Evolutionary conservation across 2,113 vertebrate species (phyloP), one percentile per base, ranked within the genome.

Genomic region (Lichenostomus cassidix): DNA sequence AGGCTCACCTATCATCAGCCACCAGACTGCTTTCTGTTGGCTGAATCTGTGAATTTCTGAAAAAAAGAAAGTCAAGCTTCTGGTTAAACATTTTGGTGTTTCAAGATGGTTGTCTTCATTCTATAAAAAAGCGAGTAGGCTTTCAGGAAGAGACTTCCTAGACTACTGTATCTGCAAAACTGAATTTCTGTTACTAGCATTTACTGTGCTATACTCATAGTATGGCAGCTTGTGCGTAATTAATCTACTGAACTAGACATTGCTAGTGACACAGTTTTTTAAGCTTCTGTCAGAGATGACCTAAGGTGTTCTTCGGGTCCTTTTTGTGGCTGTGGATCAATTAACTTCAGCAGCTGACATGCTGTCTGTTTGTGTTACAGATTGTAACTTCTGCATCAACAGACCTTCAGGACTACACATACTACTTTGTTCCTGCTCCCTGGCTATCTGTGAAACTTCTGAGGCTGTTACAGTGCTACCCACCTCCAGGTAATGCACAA

Each of bases 351-450:
- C 37, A 79, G 59, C 29, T 95, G 53, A 95, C 4, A 2, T 37
- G 29, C 50, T 60, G 9, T 65, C 15, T 89, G 9, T n/a, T 87
- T 94, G 11, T 88, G 59, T 97, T 96, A 20, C 92, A 98, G 98
- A 98, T 98, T 29, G 98, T 98, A 83, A 98, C 98, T 3, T 98
- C 98, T 1, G 98, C 98, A 7, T 98, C 98, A 19, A 98, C 98
- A 19, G 98, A 98, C 71, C 98, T 98, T 47, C 98, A 98, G 94
- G 98, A 98, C 46, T 98, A 98, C n/a, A 98, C 98, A 0, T 98
- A 98, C 64, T 98, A 98, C 47, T 98, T 98, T 58, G 98, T 98
- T 39, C 98, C 98, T 4, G 98, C 98, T 29, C 98, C 98, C 55
- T 98, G 98, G 98, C 94, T 98, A 31, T 98, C 98, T 13, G 98